phyloP scores from a whole-genome alignment of 2,797 vertebrate species.

The Siniperca obscura region DNA sequence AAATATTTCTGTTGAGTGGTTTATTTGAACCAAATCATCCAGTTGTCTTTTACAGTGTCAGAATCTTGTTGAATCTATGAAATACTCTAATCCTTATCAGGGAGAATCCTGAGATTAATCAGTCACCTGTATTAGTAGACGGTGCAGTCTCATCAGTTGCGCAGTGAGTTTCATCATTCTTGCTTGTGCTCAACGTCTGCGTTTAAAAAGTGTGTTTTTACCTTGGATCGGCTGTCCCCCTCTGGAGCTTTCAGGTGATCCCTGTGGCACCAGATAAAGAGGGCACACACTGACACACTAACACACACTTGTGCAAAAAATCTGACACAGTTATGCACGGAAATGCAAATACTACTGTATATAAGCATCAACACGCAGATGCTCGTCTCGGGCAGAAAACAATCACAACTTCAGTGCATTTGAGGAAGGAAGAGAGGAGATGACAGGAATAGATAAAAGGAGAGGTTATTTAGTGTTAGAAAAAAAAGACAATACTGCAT shows the following conservation, averaged over 20 bases:
- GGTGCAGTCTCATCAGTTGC: not conserved
- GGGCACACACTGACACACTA: slow-evolving; percentile 86
- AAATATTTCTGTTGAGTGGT: not conserved
- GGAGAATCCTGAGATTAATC: slow-evolving; percentile 32
- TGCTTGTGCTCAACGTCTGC: not conserved
- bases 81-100: slow-evolving; percentile 21
- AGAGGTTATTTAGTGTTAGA: not conserved
- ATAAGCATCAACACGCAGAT: slow-evolving; percentile 34
- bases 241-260: slow-evolving; percentile 64
- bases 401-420: slow-evolving; percentile 23
- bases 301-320: slow-evolving; percentile 79
- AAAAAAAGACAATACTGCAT: not conserved
- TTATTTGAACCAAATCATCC: slow-evolving; percentile 16
- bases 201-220: slow-evolving; percentile 12
- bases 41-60: not conserved
- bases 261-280: slow-evolving; percentile 76
- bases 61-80: not conserved
- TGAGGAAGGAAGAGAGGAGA: slow-evolving; percentile 46
- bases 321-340: slow-evolving; percentile 79
- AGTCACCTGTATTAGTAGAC: not conserved
- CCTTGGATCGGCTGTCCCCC: slow-evolving; percentile 37
- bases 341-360: slow-evolving; percentile 60
- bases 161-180: not conserved
- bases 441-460: slow-evolving; percentile 35
- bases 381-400: slow-evolving; percentile 7